Percentiles rank a stretch among this genome's conserved stretches.
These are phyloP conservation scores for Coecobrya sp. DNA, from an alignment of 2,888 invertebrate genomes.

Conservation along the genomic window DNA sequence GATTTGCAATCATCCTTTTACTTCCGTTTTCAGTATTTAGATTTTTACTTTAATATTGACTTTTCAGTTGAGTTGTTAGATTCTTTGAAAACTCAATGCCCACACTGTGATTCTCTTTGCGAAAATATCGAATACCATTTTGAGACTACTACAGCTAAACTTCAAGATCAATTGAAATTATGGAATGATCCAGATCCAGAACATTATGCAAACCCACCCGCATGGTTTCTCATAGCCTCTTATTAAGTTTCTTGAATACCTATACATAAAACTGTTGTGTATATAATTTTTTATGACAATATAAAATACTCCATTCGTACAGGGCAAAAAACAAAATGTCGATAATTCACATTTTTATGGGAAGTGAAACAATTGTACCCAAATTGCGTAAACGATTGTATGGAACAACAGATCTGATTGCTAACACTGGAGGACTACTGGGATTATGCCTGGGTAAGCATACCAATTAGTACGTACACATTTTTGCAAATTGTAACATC, in stretches of 20 bases:
- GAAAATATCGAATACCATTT: slow-evolving; percentile 27
- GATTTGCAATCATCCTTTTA: too few relatives aligned
- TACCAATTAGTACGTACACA: too few relatives aligned
- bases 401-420: slow-evolving; percentile 41
- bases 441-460: slow-evolving; percentile 34
- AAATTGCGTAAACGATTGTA: slow-evolving; percentile 29
- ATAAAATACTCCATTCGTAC: too few relatives aligned
- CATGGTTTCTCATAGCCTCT: not conserved
- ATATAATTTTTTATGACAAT: too few relatives aligned
- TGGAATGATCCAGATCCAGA: slow-evolving; percentile 21
- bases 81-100: not conserved
- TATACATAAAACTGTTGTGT: too few relatives aligned
- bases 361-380: slow-evolving; percentile 9
- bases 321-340: slow-evolving; percentile 30
- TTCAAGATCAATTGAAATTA: not conserved
- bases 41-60: too few relatives aligned
- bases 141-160: slow-evolving; percentile 6
- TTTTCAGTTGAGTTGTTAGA: not conserved
- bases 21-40: too few relatives aligned
- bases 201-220: too few relatives aligned
- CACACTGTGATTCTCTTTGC: slow-evolving; percentile 10
- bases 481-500: too few relatives aligned
- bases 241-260: too few relatives aligned
- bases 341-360: not conserved
- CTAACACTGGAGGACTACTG: slow-evolving; percentile 24